phyloP scores from a whole-genome alignment of 2,113 vertebrate genomes.

The Amphiprion percula region DNA sequence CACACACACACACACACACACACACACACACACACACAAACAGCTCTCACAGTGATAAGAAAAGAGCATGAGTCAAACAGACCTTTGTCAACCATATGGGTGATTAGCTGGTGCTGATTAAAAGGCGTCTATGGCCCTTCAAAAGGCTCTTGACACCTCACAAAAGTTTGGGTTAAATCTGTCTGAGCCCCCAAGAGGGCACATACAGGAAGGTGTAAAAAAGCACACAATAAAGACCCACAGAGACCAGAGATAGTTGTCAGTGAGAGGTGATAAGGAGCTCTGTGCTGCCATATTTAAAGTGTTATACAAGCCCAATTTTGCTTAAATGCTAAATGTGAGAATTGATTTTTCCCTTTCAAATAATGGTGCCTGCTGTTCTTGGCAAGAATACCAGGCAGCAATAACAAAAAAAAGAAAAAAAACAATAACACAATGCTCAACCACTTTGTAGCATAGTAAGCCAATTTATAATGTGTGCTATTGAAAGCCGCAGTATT shows the following conservation, averaged over 20 bases:
- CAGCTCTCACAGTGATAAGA: constrained; percentile 58
- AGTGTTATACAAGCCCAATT: constrained; percentile 25
- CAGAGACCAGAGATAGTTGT: constrained; percentile 30
- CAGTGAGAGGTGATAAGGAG: constrained; percentile 38
- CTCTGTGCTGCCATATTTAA: constrained; percentile 21
- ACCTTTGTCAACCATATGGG: constrained; percentile 76
- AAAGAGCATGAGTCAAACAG: constrained; percentile 68
- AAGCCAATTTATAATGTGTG: constrained; percentile 37
- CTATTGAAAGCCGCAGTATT: constrained; percentile 41
- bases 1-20: constrained; percentile 13
- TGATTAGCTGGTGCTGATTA: constrained; percentile 77
- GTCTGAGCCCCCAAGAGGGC: constrained; percentile 63
- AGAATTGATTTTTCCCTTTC: constrained; percentile 46
- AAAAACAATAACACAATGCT: constrained; percentile 35
- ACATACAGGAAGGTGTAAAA: constrained; percentile 74
- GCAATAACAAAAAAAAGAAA: constrained; percentile 8
- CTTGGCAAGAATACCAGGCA: constrained; percentile 35
- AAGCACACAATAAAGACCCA: constrained; percentile 48
- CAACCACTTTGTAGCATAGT: constrained; percentile 39
- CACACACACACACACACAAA: constrained; percentile 11
- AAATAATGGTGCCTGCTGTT: constrained; percentile 21
- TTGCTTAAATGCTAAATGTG: constrained; percentile 32
- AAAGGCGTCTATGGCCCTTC: constrained; percentile 71
- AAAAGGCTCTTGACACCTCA: constrained; percentile 72
- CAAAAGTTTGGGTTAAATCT: constrained; percentile 71